These are phyloP conservation scores for Copsychus sechellarum DNA, from an alignment of 2,113 vertebrate genomes.

Conservation along the genomic window DNA sequence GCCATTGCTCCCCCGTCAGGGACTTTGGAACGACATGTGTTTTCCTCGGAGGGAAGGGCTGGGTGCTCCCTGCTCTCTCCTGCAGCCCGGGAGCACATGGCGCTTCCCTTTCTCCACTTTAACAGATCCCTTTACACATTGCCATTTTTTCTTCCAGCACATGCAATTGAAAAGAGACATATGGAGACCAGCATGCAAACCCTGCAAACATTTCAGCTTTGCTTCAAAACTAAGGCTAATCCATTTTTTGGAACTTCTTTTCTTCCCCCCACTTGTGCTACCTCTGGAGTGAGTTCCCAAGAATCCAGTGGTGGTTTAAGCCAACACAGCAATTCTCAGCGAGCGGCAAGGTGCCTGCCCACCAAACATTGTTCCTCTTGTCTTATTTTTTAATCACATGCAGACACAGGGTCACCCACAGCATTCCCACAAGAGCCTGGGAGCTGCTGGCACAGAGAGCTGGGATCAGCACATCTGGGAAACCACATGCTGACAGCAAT, in stretches of 20 bases:
- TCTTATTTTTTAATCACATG: too few relatives aligned
- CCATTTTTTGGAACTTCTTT: slow-evolving; percentile 46
- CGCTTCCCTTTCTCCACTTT: slow-evolving; percentile 59
- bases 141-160: slow-evolving; percentile 73
- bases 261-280: neutral
- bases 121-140: slow-evolving; percentile 60
- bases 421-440: neutral
- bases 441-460: neutral
- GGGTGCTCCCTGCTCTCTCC: neutral
- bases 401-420: neutral
- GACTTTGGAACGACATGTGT: accelerated
- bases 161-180: slow-evolving; percentile 82
- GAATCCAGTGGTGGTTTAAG: neutral
- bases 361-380: neutral
- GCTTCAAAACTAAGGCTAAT: slow-evolving; percentile 77
- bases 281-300: slow-evolving; percentile 16
- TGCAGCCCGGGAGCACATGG: neutral
- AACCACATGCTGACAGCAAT: neutral
- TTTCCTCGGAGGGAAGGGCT: neutral
- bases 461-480: neutral
- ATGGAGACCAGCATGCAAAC: slow-evolving; percentile 79
- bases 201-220: slow-evolving; percentile 79
- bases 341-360: neutral
- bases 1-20: accelerated
- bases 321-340: neutral